Conservation (phyloP, 2,797 vertebrate genomes). For the Rousettus madagascariensis region DNA sequence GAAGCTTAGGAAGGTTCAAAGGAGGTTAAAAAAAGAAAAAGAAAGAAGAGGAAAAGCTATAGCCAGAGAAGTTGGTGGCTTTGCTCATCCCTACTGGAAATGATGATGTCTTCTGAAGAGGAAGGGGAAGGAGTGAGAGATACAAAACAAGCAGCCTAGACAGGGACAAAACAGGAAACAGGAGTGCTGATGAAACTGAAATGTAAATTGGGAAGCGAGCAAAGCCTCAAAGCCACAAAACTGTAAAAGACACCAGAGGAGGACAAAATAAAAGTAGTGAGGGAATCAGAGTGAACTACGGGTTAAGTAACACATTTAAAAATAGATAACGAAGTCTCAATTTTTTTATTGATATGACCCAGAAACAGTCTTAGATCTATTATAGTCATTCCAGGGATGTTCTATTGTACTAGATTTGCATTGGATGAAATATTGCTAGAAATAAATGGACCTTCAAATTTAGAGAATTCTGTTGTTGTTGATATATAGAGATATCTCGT, state of each 20-base stretch:
- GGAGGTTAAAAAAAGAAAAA: conserved; percentile 58
- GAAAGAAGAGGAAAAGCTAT: conserved; percentile 47
- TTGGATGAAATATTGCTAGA: neutral
- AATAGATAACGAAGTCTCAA: neutral
- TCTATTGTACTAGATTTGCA: neutral
- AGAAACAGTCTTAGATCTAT: neutral
- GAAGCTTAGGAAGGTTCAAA: conserved; percentile 60
- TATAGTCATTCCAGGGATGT: neutral
- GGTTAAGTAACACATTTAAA: neutral
- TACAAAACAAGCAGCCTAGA: neutral
- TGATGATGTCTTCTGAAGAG: conserved; percentile 37
- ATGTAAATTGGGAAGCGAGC: neutral
- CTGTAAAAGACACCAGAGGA: accelerated
- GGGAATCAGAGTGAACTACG: neutral
- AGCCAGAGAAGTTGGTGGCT: conserved; percentile 43
- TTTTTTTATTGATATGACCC: neutral
- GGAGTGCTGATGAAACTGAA: conserved; percentile 49
- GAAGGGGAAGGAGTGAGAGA: conserved; percentile 64
- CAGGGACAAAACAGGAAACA: conserved; percentile 79
- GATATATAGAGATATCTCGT: neutral
- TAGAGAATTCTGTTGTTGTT: neutral
- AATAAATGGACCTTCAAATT: neutral
- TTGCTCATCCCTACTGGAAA: conserved; percentile 48
- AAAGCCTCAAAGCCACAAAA: neutral
- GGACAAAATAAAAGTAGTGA: neutral